Evolutionary conservation across 2,113 vertebrate species (phyloP), one percentile per base, ranked within the genome.

Genomic region (Tiliqua scincoides): DNA sequence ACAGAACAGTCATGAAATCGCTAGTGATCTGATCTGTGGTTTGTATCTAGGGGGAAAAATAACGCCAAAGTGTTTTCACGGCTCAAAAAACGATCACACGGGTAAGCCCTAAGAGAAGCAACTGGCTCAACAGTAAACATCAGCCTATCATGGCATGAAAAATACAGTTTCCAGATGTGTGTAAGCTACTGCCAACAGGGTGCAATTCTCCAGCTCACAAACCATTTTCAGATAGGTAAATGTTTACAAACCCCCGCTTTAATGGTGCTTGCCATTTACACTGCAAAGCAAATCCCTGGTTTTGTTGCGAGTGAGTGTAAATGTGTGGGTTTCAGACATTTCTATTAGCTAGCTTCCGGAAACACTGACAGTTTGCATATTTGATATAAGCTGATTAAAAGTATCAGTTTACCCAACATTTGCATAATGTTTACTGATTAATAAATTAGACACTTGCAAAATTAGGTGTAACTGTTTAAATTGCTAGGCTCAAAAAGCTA

Each of bases 401-500:
- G 89, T 90, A 84, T 32, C 82, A 89, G 93, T 95, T 95, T 95
- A 94, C 90, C 88, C 92, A 48, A 94, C 82, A 95, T 94, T 95
- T 93, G 84, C 91, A 95, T 95, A 94, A 94, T 94, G 93, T 93
- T 94, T 93, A 93, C 92, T 94, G 95, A 95, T 94, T 94, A 95
- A 95, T 94, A 93, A 95, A 95, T 95, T 93, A 93, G 93, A 91
- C 91, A 91, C 85, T 94, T 93, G 86, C 88, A 90, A 95, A 91
- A 94, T 91, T 91, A 94, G 83, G 90, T 89, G 76, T 88, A 93
- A 91, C 59, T 89, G 5, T 62, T 74, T 87, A 92, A 94, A 91
- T 93, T 91, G 90, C 30, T 93, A 89, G 84, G 87, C 88, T 91
- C 88, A 85, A 32, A 83, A 93, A 91, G 91, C 27, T 21, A 93